A percentile compares a stretch with the other conserved stretches of the same genome.
These are phyloP conservation scores for Formica aserva DNA, from an alignment of 2,888 invertebrate genomes.

Conservation along the genomic window DNA sequence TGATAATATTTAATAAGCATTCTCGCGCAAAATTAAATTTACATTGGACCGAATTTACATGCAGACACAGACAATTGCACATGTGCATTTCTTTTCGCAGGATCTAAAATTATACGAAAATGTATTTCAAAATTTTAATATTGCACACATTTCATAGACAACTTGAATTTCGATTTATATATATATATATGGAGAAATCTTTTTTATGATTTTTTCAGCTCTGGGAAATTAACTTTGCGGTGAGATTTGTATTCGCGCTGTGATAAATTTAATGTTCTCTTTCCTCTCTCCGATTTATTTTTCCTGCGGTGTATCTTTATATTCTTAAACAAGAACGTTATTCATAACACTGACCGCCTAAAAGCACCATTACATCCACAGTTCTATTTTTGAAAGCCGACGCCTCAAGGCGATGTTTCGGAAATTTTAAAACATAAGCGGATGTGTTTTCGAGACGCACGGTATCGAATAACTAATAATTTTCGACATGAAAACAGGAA, in stretches of 20 bases:
- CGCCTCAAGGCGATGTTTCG: background rate
- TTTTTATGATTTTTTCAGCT: background rate
- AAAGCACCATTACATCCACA: background rate
- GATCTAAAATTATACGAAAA: background rate
- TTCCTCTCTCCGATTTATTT: background rate
- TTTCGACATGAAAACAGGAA: slow-evolving; percentile 40
- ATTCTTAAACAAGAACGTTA: background rate
- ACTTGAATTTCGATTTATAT: background rate
- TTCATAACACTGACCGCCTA: slow-evolving; percentile 8
- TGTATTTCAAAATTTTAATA: background rate
- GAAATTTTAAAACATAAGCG: slow-evolving; percentile 2
- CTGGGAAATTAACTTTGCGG: background rate
- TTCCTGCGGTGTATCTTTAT: background rate
- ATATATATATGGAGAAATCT: background rate
- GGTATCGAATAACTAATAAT: slow-evolving; percentile 46
- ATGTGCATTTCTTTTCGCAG: background rate
- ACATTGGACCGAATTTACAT: background rate
- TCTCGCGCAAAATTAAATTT: slow-evolving; percentile 6
- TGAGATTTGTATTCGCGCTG: background rate
- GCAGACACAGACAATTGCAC: background rate
- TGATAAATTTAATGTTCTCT: background rate
- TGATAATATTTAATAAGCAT: slow-evolving; percentile 6
- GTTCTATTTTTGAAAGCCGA: slow-evolving; percentile 22
- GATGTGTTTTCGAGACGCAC: background rate
- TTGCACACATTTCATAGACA: background rate